phyloP scores from a whole-genome alignment of 1,140 invertebrate genomes.

The Calliopsis andreniformis region DNA sequence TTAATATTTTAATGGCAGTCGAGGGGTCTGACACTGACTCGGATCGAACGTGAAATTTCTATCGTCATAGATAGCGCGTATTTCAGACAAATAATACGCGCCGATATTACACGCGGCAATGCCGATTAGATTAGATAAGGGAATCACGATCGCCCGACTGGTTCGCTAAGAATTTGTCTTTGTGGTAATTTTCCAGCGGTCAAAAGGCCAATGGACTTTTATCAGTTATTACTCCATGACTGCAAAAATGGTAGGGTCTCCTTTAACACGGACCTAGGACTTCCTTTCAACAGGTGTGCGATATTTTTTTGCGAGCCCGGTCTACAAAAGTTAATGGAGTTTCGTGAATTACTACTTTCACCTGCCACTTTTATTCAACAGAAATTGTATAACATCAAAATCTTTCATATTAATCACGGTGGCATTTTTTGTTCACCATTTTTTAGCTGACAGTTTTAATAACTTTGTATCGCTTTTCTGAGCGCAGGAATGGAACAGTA shows the following conservation, averaged over 20 bases:
- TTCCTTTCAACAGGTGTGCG: not conserved
- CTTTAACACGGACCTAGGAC: not conserved
- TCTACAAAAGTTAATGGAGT: not conserved
- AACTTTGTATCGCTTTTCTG: too few relatives aligned
- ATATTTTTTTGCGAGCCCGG: not conserved
- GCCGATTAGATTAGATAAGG: slow-evolving; percentile 23
- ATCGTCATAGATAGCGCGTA: not conserved
- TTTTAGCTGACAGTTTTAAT: too few relatives aligned
- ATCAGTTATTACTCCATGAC: not conserved
- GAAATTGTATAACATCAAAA: too few relatives aligned
- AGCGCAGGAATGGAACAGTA: too few relatives aligned
- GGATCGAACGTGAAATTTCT: not conserved
- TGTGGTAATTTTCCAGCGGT: not conserved
- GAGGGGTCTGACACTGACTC: not conserved
- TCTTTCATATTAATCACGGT: too few relatives aligned
- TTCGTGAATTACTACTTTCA: not conserved
- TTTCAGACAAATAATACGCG: not conserved
- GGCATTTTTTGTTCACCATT: too few relatives aligned
- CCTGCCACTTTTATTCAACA: too few relatives aligned
- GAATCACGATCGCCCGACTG: not conserved
- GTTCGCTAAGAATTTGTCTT: not conserved
- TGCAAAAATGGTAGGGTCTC: not conserved
- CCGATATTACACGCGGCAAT: not conserved
- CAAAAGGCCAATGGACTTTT: not conserved
- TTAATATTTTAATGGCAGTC: not conserved